These are phyloP conservation scores for Lepus americanus DNA, from an alignment of 2,113 vertebrate species.

Conservation along the genomic window DNA sequence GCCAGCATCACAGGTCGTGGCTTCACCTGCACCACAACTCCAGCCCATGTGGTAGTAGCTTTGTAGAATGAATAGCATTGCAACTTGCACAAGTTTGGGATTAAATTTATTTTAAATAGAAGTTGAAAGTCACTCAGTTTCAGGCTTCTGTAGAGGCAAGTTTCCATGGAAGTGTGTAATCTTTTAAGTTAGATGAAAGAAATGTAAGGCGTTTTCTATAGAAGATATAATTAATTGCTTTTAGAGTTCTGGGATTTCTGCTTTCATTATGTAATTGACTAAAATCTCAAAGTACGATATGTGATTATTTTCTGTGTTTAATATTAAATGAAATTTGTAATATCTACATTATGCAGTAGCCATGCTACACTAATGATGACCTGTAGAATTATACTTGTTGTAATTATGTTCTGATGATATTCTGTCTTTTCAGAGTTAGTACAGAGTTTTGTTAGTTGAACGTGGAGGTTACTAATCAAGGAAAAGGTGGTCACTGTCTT, in stretches of 20 bases:
- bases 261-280: background rate
- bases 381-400: background rate
- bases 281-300: background rate
- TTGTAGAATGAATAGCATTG: background rate
- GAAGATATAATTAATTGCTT: constrained; percentile 32
- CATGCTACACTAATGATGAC: background rate
- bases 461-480: constrained; percentile 25
- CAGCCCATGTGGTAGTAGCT: too few species aligned
- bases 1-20: too few species aligned
- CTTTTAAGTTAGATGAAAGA: constrained; percentile 34
- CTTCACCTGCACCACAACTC: too few species aligned
- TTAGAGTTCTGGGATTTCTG: background rate
- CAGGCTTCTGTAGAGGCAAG: constrained; percentile 18
- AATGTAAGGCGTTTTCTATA: background rate
- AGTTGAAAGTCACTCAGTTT: constrained; percentile 50
- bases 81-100: background rate
- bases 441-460: background rate
- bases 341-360: background rate
- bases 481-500: background rate
- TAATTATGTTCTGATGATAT: background rate
- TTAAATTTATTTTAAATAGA: constrained; percentile 43
- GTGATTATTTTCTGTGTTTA: background rate
- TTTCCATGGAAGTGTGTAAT: constrained; percentile 51
- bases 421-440: background rate
- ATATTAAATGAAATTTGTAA: constrained; percentile 46